Base-by-base conservation (phyloP, 1,140 invertebrate species). In the Bombus confusus region DNA sequence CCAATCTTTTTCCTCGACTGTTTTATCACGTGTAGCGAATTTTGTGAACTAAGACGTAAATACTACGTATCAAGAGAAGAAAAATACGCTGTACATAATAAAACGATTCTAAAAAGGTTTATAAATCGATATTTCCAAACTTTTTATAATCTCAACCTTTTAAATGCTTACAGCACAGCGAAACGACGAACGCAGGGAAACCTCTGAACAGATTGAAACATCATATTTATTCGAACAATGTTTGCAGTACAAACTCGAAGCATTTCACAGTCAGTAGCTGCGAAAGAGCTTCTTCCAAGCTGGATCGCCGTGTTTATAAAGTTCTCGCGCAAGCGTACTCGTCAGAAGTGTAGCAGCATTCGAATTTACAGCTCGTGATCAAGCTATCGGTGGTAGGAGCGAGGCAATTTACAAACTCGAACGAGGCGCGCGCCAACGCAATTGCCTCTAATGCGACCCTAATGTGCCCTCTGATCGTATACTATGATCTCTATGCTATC, bases 361-460 rank as follows among this genome's bases (percentile, higher is more conserved):
- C 47, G 25, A 68, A 41, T 77, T 39, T 13, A 47, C 47, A 52
- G 68, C 52, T 22, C n/a, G 31, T 22, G 75, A 57, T 87, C 84
- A 59, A 66, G 22, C 6, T 52, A 57, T 64, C 41, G 41, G 22
- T 41, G 47, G 73, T 87, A 59, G 52, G 22, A 34, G 37, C 13
- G 28, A 59, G 52, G 69, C 43, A 78, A 90, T 83, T 52, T 76
- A 47, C 75, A 73, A 69, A 43, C 43, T 73, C 78, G 84, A 88
- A 66, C 69, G 84, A 83, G 83, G 34, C 82, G 77, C 83, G 76
- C 83, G 86, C 73, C 64, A 86, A 85, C 84, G 82, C 78, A 81
- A 90, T 91, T 89, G 73, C n/a, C 86, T 73, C 64, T 71, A 69
- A 72, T 77, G 64, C 76, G 79, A 79, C 84, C 68, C 75, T 75